phyloP scores from a whole-genome alignment of 1,140 invertebrate species.

The Drosophila micromelanica region DNA sequence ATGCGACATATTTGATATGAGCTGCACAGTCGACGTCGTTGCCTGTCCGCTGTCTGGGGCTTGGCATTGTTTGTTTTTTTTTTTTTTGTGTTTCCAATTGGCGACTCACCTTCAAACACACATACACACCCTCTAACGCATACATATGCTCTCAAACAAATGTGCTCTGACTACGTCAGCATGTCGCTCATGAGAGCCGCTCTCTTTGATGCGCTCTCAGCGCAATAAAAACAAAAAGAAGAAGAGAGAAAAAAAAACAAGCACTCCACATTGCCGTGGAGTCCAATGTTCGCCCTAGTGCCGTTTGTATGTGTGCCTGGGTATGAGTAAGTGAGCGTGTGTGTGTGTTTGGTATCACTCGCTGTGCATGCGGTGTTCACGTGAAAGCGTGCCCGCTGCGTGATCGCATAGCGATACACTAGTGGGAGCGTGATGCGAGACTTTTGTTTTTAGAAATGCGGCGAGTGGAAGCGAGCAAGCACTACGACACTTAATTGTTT shows the following conservation, averaged over 20 bases:
- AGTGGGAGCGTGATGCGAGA: constrained; percentile 66
- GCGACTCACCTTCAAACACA: constrained; percentile 35
- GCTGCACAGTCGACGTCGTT: constrained; percentile 3
- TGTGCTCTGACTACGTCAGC: constrained; percentile 32
- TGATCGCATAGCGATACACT: constrained; percentile 65
- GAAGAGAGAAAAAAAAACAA: constrained; percentile 12
- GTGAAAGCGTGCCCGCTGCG: constrained; percentile 84
- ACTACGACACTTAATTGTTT: constrained; percentile 40
- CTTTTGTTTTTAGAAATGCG: constrained; percentile 84
- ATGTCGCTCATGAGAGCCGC: constrained; percentile 5
- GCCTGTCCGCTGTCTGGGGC: constrained; percentile 47
- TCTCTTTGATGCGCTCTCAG: constrained; percentile 33
- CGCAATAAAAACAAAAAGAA: not conserved
- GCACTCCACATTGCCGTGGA: constrained; percentile 51
- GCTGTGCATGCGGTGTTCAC: constrained; percentile 83
- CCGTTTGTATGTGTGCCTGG: constrained; percentile 1
- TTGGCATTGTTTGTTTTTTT: constrained; percentile 61
- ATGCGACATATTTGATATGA: constrained; percentile 72
- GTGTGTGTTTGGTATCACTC: constrained; percentile 65
- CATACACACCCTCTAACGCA: not conserved
- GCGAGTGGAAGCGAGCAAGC: constrained; percentile 60
- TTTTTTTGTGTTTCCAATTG: constrained; percentile 37
- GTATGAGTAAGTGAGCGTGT: constrained; percentile 22
- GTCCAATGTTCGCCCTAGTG: constrained; percentile 68
- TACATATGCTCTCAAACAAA: constrained; percentile 41